Evolutionary conservation across 2,888 invertebrate genomes (phyloP), one percentile per base, ranked within the genome.

Genomic region (Lepidochrysops patricia): DNA sequence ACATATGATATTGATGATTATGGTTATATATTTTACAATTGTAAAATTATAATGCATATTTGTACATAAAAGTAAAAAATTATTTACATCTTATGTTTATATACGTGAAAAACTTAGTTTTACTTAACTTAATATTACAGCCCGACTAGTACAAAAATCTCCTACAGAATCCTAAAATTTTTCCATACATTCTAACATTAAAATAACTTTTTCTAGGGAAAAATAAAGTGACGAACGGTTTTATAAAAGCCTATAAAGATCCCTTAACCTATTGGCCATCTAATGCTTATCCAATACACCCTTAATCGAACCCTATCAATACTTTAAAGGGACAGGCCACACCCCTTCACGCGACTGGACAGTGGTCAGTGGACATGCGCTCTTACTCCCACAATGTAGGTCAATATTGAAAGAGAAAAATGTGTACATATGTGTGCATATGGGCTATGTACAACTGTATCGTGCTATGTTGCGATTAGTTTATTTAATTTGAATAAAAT

Each of bases 311-410:
- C 78, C 76, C 77, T 77, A 80, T 66, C 66, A 48, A 57, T 48
- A 57, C 27, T 48, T 50, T 15, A 35, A 58, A 35, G 49, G 58
- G 19, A 37, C 32, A 63, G 66, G 82, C 84, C 88, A 77, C 87
- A 84, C 87, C 80, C 84, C 66, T 72, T 57, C 64, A 68, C 73
- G 76, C 70, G 68, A 86, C 70, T 83, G 88, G 88, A 84, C 88
- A 86, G 67, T 85, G 87, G 88, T 88, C 86, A 88, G 62, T 65
- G 79, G 80, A 82, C 86, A 86, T 85, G 87, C 87, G 86, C 86
- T 57, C 65, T 74, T 72, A 76, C 74, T 67, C 74, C 74, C 71
- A 80, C 84, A 77, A 59, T 50, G 57, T 60, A 43, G 56, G 59
- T 61, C 29, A 48, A 32, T 48, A 37, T 57, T 57, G 54, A 56